These are phyloP conservation scores for Ferrisia virgata DNA, from an alignment of 2,888 invertebrate genomes.

Conservation along the genomic window DNA sequence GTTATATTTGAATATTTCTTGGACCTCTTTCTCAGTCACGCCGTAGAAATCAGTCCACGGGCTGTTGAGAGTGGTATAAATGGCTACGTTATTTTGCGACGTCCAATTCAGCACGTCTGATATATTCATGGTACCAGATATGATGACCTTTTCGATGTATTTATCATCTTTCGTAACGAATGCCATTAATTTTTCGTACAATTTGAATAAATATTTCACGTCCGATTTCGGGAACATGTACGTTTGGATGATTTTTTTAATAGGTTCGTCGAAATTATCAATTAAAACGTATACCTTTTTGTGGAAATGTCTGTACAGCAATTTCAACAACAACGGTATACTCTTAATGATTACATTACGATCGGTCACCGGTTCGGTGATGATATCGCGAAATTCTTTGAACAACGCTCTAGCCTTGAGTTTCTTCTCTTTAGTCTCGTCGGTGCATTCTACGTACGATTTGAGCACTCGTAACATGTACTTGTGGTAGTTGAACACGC, in stretches of 20 bases:
- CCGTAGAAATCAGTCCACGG: neutral
- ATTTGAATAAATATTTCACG: neutral
- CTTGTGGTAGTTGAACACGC: neutral
- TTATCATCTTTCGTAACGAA: neutral
- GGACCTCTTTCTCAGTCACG: neutral
- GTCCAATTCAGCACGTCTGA: neutral
- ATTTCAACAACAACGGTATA: neutral
- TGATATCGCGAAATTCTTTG: neutral
- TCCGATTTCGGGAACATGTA: neutral
- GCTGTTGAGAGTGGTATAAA: neutral
- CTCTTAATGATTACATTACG: neutral
- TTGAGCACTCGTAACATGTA: neutral
- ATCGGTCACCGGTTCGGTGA: neutral
- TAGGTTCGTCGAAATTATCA: neutral
- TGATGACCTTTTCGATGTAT: neutral
- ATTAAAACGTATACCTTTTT: neutral
- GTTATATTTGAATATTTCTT: neutral
- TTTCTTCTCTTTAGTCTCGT: neutral
- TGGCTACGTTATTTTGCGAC: neutral
- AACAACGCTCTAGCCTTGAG: neutral
- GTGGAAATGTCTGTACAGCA: neutral
- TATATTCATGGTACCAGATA: neutral
- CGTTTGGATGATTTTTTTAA: neutral
- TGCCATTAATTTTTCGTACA: neutral
- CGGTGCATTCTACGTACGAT: neutral